Percentiles rank a stretch among this genome's conserved stretches.
Evolutionary conservation across 2,888 invertebrate genomes (phyloP).

Genomic region (Psococerastis gibbosa): DNA sequence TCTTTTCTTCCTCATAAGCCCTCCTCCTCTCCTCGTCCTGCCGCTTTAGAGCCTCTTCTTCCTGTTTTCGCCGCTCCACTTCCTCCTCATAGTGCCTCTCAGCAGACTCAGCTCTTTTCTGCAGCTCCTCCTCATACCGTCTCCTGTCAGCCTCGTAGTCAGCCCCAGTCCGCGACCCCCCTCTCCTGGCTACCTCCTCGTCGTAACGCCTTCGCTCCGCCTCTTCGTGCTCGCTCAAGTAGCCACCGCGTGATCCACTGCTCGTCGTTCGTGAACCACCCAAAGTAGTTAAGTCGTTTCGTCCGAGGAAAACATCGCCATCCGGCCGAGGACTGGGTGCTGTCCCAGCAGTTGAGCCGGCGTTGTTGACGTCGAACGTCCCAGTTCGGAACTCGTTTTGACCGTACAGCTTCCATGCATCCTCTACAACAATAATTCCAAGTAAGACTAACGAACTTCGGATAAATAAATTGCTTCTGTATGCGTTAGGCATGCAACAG

Average conservation of each 20-base stretch:
- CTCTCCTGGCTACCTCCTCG: neutral
- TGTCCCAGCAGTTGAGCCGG: neutral
- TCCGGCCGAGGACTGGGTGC: too few relatives aligned
- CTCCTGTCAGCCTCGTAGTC: constrained; percentile 15
- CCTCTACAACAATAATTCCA: constrained; percentile 1
- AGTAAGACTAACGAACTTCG: too few relatives aligned
- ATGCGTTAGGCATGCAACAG: too few relatives aligned
- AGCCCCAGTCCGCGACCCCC: neutral
- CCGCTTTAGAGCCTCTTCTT: constrained; percentile 16
- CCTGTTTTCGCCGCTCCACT: constrained; percentile 15
- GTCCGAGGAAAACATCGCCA: neutral
- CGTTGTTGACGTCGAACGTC: neutral
- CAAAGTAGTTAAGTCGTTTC: neutral
- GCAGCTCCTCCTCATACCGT: constrained; percentile 15
- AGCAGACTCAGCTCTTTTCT: constrained; percentile 1
- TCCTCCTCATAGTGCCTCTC: constrained; percentile 5
- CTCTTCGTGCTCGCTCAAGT: neutral
- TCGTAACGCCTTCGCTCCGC: neutral
- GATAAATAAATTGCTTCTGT: too few relatives aligned
- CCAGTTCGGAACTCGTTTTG: constrained; percentile 7
- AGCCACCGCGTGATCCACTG: neutral
- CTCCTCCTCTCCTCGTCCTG: constrained; percentile 16
- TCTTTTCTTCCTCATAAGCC: constrained; percentile 14
- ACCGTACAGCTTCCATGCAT: constrained; percentile 1
- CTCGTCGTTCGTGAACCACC: neutral